Evolutionary conservation across 2,797 vertebrate species (phyloP).

Genomic region (Micrastur ruficollis): DNA sequence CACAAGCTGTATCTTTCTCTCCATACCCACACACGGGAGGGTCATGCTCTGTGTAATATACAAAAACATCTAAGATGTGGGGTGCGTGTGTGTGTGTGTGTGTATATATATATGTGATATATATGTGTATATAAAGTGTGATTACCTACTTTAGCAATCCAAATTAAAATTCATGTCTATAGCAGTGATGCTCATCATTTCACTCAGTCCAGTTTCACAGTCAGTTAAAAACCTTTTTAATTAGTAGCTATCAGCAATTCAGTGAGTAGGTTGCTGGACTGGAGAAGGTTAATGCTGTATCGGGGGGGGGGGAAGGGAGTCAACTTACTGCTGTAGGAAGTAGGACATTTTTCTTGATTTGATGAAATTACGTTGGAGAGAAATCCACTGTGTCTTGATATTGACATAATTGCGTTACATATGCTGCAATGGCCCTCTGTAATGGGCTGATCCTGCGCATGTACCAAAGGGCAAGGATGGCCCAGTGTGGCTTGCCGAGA

Average conservation of each 20-base stretch:
- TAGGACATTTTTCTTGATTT: constrained; percentile 40
- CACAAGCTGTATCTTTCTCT: neutral
- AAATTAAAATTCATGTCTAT: neutral
- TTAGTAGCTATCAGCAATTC: constrained; percentile 13
- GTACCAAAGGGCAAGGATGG: constrained; percentile 54
- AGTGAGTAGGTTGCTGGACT: neutral
- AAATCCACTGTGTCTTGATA: constrained; percentile 4
- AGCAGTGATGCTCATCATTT: neutral
- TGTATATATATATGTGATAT: neutral
- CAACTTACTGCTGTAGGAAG: neutral
- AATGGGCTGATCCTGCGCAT: neutral
- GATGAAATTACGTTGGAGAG: constrained; percentile 1
- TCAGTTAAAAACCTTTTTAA: constrained; percentile 17
- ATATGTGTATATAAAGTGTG: neutral
- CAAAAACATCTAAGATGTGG: neutral
- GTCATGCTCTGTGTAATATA: neutral
- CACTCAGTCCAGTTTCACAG: neutral
- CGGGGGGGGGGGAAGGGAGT: neutral
- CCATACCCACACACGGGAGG: neutral
- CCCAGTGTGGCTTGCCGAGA: neutral
- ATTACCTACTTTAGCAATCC: neutral
- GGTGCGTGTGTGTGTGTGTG: fast-evolving
- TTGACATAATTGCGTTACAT: neutral
- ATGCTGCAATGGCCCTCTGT: neutral
- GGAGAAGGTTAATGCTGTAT: neutral